Evolutionary conservation across 2,113 vertebrate genomes (phyloP).

Genomic region (Hipposideros armiger): DNA sequence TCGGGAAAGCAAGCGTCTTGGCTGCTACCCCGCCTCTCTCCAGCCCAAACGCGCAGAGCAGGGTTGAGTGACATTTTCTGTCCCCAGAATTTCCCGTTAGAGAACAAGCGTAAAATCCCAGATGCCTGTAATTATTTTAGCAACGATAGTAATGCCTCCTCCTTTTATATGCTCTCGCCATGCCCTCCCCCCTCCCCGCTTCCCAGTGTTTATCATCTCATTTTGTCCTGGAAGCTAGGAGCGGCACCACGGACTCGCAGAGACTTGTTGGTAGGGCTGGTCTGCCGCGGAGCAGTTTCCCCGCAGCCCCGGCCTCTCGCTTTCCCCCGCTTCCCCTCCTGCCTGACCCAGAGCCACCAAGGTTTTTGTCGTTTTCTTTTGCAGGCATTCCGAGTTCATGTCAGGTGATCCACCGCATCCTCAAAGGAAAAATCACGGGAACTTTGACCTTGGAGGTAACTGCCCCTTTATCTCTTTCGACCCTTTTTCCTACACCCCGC

Average conservation of each 20-base stretch:
- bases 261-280: neutral
- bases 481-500: too few species aligned
- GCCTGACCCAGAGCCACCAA: neutral
- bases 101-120: neutral
- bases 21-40: too few species aligned
- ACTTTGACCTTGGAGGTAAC: neutral
- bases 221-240: neutral
- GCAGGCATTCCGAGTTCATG: rapidly evolving
- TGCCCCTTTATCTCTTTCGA: neutral
- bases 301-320: neutral
- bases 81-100: neutral
- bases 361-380: neutral
- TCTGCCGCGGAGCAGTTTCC: neutral
- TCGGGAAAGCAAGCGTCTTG: too few species aligned
- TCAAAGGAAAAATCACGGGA: neutral
- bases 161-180: neutral
- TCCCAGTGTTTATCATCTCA: neutral
- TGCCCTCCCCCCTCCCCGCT: neutral
- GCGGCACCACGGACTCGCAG: neutral
- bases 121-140: neutral
- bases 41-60: neutral
- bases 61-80: neutral
- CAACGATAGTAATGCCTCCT: neutral
- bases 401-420: neutral
- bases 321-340: neutral